Evolutionary conservation across 2,797 vertebrate genomes (phyloP).

Genomic region (Sebastes kiyomatsui): DNA sequence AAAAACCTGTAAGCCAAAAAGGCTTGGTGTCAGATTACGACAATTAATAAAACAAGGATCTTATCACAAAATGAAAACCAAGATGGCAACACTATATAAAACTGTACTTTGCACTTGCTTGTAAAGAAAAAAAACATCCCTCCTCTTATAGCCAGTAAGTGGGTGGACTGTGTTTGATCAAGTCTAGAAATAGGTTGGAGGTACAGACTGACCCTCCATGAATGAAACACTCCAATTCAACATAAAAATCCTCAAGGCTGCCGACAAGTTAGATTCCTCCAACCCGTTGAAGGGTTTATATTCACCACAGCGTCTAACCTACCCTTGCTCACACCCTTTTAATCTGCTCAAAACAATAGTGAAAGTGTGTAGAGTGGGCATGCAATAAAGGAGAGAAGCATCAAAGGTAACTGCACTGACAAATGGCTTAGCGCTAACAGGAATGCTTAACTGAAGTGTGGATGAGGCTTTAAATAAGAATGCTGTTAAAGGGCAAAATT

Average conservation of each 20-base stretch:
- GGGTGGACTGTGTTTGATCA: conserved; percentile 32
- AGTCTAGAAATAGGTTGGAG: conserved; percentile 27
- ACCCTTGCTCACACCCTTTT: background rate
- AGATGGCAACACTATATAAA: background rate
- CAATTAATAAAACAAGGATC: background rate
- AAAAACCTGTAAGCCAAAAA: background rate
- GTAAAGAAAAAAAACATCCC: background rate
- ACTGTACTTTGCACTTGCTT: background rate
- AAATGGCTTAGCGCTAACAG: background rate
- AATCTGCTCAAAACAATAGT: conserved; percentile 2
- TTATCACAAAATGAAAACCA: background rate
- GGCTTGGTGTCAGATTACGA: background rate
- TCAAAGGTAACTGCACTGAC: background rate
- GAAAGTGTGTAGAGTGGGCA: background rate
- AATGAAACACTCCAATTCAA: conserved; percentile 11
- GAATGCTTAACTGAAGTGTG: background rate
- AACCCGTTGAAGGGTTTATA: conserved; percentile 2
- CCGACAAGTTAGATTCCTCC: conserved; percentile 39
- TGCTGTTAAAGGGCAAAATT: background rate
- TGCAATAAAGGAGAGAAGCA: background rate
- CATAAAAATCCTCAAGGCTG: conserved; percentile 37
- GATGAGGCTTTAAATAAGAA: background rate
- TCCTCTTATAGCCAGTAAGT: conserved; percentile 12
- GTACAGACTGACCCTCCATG: conserved; percentile 24
- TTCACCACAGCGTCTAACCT: background rate